Base-by-base conservation (phyloP, 2,888 invertebrate genomes). In the Deilephila elpenor region DNA sequence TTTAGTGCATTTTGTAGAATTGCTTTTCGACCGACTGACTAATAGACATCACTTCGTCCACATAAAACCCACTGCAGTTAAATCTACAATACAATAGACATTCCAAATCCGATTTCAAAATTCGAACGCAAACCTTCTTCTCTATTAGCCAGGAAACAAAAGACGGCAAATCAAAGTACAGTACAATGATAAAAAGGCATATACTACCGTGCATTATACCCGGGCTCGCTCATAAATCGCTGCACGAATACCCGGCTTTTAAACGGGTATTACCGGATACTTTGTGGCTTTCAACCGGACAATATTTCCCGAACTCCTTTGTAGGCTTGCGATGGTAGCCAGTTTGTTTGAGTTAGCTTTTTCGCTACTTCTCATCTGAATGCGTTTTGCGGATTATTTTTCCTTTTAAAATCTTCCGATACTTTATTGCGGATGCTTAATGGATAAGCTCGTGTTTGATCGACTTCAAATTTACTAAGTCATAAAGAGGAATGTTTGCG, bases 251-350 rank as follows among this genome's bases (percentile, higher is more conserved):
- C 80, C 82, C 82, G 75, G 83, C 77, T 84, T 84, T 85, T 84
- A 83, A 80, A 81, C 77, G 81, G 82, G 84, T 91, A 90, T 91
- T 90, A 91, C 88, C 79, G 82, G 84, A 84, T 86, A 86, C 90
- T 88, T 88, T 88, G 90, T 82, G 89, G 89, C 87, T 90, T 87
- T 88, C 86, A 85, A 84, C 86, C 84, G 87, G 88, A 87, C 90
- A 86, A 89, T 90, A 89, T 89, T 86, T 86, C 82, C 81, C 79
- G 71, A 77, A 75, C 75, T 73, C 73, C 70, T 73, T 73, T 73
- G 73, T 73, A 62, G 73, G 73, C 62, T 70, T 59, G 72, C 67
- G 67, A 32, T 53, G 53, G 44, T 3, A 29, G 67, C 29, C 67
- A 59, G 71, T 74, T 70, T 70, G 72, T 74, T 72, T 71, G 72